Percentiles rank a stretch among this genome's conserved stretches.
Evolutionary conservation across 2,888 invertebrate genomes (phyloP).

Genomic region (Sceliomorpha sp.): DNA sequence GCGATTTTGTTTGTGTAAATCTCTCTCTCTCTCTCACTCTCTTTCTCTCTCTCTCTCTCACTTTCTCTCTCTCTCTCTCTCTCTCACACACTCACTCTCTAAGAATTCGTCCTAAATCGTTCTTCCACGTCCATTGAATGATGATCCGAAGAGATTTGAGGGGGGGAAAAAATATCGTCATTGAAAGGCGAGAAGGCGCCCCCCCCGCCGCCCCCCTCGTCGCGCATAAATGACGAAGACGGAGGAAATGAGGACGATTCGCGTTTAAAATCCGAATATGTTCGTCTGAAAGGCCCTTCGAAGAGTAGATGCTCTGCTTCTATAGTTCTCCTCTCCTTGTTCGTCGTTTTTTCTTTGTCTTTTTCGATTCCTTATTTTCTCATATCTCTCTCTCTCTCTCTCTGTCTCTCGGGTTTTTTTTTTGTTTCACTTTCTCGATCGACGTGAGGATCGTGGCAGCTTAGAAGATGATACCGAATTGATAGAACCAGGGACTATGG

Average conservation of each 20-base stretch:
- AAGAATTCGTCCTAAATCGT: conserved; percentile 52
- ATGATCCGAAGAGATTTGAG: conserved; percentile 14
- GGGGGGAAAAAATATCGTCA: conserved; percentile 16
- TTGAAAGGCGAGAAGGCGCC: conserved; percentile 7
- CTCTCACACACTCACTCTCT: conserved; percentile 49
- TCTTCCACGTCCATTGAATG: conserved; percentile 55
- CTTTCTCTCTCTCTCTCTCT: conserved; percentile 21
- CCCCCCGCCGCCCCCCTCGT: no score
- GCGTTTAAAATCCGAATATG: not conserved
- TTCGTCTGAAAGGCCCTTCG: conserved; percentile 4
- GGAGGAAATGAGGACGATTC: conserved; percentile 10
- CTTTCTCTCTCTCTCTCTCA: conserved; percentile 16
- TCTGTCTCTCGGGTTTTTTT: conserved; percentile 5
- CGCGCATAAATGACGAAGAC: conserved; percentile 10
- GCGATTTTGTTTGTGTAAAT: conserved; percentile 14
- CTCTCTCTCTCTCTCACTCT: conserved; percentile 43
- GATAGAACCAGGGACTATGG: conserved; percentile 9
- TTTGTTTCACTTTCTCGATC: conserved; percentile 19
- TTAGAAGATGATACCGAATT: conserved; percentile 12
- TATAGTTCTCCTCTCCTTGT: conserved; percentile 1
- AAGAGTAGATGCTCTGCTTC: conserved; percentile 5
- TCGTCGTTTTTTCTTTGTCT: conserved; percentile 3
- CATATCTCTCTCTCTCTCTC: conserved; percentile 11
- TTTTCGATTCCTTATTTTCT: no score
- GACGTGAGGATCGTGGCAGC: conserved; percentile 56